Evolutionary conservation across 2,113 vertebrate genomes (phyloP), one percentile per base, ranked within the genome.

Genomic region (Macaca mulatta): DNA sequence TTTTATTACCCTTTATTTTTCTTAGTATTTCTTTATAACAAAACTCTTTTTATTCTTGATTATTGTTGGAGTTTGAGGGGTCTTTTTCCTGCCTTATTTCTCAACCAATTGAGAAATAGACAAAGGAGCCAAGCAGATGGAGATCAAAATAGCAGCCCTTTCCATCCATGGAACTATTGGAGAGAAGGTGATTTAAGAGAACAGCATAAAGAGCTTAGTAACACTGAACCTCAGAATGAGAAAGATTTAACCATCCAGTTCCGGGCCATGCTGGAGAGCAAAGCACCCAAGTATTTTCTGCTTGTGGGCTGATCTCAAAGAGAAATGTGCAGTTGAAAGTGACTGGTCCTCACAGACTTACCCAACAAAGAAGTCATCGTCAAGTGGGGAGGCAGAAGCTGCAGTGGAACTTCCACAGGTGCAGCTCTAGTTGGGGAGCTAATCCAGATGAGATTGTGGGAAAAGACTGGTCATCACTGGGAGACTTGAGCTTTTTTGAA

Each of bases 121-220:
- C 80, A 85, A 95, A 90, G 55, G 67, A 92, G 45, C 75, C 72
- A 69, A 45, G 69, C 67, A 91, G 52, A 79, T 74, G 64, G 90
- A 72, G 57, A 52, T 93, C 82, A 96, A n/a, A 81, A 92, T 22
- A 92, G 67, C 72, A 97, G 32, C 9, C 80, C 11, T 80, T 84
- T 93, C 80, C 57, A 40, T 74, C 74, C 22, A 35, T 23, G 18
- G 64, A 90, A 55, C 35, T 38, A 6, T 27, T 77, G 30, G 11
- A 61, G 14, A 69, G 78, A 92, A 55, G 38, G 17, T 64, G 43
- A 38, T 32, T 75, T 80, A 69, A 20, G 13, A 69, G 74, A 74
- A 79, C 61, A 48, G 59, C 45, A 52, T 38, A 38, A 78, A 80
- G 69, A 27, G 40, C 6, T 90, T 74, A 59, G 55, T 27, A 61